These are phyloP conservation scores for Drosophila eohydei DNA, from an alignment of 2,888 invertebrate genomes.

Conservation along the genomic window DNA sequence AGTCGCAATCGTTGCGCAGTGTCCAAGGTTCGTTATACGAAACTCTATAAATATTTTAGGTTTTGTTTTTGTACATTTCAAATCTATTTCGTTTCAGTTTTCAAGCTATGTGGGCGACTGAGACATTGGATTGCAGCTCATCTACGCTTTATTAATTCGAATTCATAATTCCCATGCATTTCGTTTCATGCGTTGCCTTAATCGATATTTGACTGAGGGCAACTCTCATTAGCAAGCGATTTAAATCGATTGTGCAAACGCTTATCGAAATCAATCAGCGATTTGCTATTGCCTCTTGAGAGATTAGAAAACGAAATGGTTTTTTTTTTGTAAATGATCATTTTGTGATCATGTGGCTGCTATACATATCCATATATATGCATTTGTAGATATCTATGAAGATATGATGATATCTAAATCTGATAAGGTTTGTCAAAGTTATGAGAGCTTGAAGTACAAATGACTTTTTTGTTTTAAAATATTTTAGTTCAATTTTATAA, in stretches of 20 bases:
- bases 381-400: no score
- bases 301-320: not conserved
- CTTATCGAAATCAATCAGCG: slow-evolving; percentile 24
- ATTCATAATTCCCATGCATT: slow-evolving; percentile 28
- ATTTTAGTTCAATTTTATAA: no score
- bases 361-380: no score
- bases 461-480: no score
- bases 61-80: slow-evolving; percentile 6
- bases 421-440: no score
- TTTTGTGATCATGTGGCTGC: no score
- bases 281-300: not conserved
- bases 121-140: not conserved
- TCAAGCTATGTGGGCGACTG: slow-evolving; percentile 32
- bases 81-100: not conserved
- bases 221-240: slow-evolving; percentile 17
- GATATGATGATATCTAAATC: no score
- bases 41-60: slow-evolving; percentile 25
- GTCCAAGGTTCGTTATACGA: slow-evolving; percentile 58
- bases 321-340: not conserved
- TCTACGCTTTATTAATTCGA: slow-evolving; percentile 4
- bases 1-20: slow-evolving; percentile 29
- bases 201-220: slow-evolving; percentile 9
- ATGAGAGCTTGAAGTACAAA: no score
- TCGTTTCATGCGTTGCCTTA: slow-evolving; percentile 21
- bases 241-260: slow-evolving; percentile 17